Evolutionary conservation across 2,797 vertebrate species (phyloP).

Genomic region (Acanthurus lineatus): DNA sequence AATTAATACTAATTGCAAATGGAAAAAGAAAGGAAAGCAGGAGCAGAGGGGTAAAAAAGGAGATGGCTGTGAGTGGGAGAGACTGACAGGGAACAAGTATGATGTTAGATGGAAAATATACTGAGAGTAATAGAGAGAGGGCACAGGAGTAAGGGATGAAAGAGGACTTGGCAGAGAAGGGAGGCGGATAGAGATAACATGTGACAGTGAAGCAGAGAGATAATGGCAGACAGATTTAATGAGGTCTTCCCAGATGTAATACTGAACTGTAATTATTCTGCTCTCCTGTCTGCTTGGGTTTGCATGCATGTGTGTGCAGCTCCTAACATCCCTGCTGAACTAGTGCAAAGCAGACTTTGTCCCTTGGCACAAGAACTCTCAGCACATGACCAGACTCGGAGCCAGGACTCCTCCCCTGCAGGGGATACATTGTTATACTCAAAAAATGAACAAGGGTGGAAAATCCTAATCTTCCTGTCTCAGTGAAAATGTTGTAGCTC

Average conservation of each 20-base stretch:
- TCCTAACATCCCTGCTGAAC: slow-evolving; percentile 50
- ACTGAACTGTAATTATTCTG: slow-evolving; percentile 74
- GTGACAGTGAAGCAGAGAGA: slow-evolving; percentile 68
- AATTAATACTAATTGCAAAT: slow-evolving; percentile 64
- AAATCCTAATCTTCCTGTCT: neutral
- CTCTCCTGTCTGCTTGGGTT: slow-evolving; percentile 55
- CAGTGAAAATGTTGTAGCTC: neutral
- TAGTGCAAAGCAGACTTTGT: slow-evolving; percentile 40
- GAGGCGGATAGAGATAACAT: slow-evolving; percentile 66
- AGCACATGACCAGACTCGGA: slow-evolving; percentile 53
- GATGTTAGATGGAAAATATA: slow-evolving; percentile 33
- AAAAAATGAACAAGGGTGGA: slow-evolving; percentile 1
- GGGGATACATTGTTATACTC: neutral
- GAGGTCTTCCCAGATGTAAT: slow-evolving; percentile 75
- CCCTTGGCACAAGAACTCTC: slow-evolving; percentile 52
- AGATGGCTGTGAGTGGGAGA: neutral
- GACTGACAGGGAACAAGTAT: slow-evolving; percentile 31
- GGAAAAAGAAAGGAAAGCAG: slow-evolving; percentile 19
- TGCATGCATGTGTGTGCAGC: slow-evolving; percentile 39
- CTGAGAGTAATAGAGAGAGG: neutral
- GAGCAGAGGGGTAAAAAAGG: slow-evolving; percentile 14
- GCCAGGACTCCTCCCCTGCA: slow-evolving; percentile 22
- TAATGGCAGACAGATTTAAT: slow-evolving; percentile 76
- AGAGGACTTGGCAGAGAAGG: slow-evolving; percentile 51
- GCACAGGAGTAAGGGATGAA: slow-evolving; percentile 44